A percentile compares a stretch with the other conserved stretches of the same genome.
phyloP scores from a whole-genome alignment of 2,797 vertebrate genomes.

The Microhierax caerulescens region DNA sequence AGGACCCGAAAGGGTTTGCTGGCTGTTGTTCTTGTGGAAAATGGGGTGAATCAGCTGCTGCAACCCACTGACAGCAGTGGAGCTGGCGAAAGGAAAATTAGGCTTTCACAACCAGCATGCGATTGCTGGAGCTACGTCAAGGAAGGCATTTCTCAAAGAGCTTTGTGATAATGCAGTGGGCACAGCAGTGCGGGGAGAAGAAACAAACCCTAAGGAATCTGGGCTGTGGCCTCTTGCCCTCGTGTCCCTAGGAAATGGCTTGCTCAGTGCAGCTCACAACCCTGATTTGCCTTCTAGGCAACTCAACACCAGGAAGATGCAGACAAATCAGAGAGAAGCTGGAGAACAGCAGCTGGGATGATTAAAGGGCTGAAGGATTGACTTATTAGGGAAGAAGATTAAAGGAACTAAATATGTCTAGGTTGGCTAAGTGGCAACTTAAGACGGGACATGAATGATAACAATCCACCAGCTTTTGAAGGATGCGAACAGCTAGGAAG shows the following conservation, averaged over 20 bases:
- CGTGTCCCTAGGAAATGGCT: background rate
- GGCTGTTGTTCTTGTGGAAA: background rate
- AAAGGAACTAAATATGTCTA: slow-evolving; percentile 66
- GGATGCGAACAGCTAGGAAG: slow-evolving; percentile 19
- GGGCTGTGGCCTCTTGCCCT: background rate
- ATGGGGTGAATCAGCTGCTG: background rate
- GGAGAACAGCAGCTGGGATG: slow-evolving; percentile 45
- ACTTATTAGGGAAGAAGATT: slow-evolving; percentile 69
- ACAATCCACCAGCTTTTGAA: slow-evolving; percentile 59
- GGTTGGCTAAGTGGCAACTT: slow-evolving; percentile 64
- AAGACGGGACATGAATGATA: slow-evolving; percentile 66
- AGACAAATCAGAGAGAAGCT: slow-evolving; percentile 53
- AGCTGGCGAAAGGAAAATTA: background rate
- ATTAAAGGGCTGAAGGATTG: slow-evolving; percentile 66
- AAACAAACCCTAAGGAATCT: background rate
- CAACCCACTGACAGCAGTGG: background rate
- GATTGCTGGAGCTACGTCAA: background rate
- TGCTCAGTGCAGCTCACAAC: background rate
- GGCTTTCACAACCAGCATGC: background rate
- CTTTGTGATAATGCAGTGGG: background rate
- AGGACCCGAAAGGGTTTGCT: background rate
- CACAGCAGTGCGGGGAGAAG: background rate
- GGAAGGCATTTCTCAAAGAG: background rate
- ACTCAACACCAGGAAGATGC: slow-evolving; percentile 13
- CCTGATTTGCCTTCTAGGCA: slow-evolving; percentile 2